Conservation (phyloP, 2,797 vertebrate genomes). For the Argyrosomus regius region DNA sequence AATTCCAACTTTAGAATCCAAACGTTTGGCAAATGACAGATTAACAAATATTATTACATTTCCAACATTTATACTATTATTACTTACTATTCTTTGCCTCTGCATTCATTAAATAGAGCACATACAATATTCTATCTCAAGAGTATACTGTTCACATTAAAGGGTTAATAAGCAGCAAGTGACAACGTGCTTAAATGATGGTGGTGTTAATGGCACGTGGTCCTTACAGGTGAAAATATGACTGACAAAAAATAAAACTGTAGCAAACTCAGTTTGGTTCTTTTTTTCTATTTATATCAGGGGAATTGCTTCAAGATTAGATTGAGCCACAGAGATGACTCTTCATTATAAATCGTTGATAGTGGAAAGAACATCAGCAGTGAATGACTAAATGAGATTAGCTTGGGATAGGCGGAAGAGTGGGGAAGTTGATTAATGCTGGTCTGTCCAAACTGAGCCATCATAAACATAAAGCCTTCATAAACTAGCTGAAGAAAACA, state of each 20-base stretch:
- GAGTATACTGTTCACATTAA: neutral
- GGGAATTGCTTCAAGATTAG: conserved; percentile 68
- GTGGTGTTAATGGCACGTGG: neutral
- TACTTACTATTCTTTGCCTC: neutral
- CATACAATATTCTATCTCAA: neutral
- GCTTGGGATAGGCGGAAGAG: conserved; percentile 78
- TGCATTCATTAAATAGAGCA: neutral
- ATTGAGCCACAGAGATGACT: conserved; percentile 70
- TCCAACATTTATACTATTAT: neutral
- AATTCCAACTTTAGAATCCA: too few species aligned
- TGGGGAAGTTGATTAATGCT: conserved; percentile 73
- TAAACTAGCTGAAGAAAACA: conserved; percentile 63
- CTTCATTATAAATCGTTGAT: conserved; percentile 80
- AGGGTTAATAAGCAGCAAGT: neutral
- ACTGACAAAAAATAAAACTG: conserved; percentile 19
- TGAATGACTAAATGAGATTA: conserved; percentile 82
- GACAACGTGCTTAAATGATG: neutral
- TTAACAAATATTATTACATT: neutral
- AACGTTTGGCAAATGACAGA: neutral
- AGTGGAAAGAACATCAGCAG: conserved; percentile 83
- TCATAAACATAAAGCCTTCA: conserved; percentile 22
- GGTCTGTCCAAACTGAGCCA: conserved; percentile 62
- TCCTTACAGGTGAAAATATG: conserved; percentile 9
- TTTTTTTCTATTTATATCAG: conserved; percentile 66
- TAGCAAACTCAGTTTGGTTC: conserved; percentile 6